phyloP scores from a whole-genome alignment of 2,797 vertebrate species.

The Pseudomugil gertrudae region DNA sequence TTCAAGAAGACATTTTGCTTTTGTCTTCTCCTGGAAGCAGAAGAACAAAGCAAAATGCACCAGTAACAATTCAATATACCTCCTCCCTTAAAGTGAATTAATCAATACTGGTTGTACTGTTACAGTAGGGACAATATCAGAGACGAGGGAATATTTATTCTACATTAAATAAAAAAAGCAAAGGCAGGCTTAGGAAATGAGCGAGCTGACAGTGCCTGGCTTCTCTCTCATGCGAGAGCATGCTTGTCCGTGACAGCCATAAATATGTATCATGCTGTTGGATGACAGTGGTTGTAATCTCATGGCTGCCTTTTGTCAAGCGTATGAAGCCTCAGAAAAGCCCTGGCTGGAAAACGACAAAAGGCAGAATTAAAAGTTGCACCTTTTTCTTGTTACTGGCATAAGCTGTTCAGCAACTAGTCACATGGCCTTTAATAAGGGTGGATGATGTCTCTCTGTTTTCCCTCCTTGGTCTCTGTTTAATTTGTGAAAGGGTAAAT shows the following conservation, averaged over 20 bases:
- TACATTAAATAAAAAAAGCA: constrained; percentile 42
- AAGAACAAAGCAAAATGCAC: constrained; percentile 37
- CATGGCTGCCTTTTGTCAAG: constrained; percentile 54
- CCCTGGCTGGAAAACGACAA: constrained; percentile 11
- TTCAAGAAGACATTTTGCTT: constrained; percentile 9
- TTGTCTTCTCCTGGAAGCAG: constrained; percentile 16
- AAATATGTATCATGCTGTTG: constrained; percentile 75
- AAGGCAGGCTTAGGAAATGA: constrained; percentile 71
- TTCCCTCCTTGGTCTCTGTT: constrained; percentile 18
- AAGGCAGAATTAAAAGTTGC: constrained; percentile 57
- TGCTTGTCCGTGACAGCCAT: constrained; percentile 68
- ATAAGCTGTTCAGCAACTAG: constrained; percentile 58
- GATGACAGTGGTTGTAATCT: constrained; percentile 73
- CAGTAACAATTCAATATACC: constrained; percentile 44
- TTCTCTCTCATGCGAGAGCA: constrained; percentile 42
- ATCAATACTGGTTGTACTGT: constrained; percentile 48
- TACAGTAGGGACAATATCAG: constrained; percentile 68
- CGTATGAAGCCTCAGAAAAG: constrained; percentile 51
- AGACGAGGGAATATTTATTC: constrained; percentile 64
- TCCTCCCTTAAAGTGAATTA: constrained; percentile 58
- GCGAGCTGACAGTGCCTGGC: constrained; percentile 42
- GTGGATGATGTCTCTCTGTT: constrained; percentile 11
- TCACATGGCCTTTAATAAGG: constrained; percentile 71
- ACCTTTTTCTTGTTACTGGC: constrained; percentile 31
- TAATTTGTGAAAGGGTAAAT: constrained; percentile 73